Conservation (phyloP, 1,140 invertebrate species). For the Drosophila insularis region DNA sequence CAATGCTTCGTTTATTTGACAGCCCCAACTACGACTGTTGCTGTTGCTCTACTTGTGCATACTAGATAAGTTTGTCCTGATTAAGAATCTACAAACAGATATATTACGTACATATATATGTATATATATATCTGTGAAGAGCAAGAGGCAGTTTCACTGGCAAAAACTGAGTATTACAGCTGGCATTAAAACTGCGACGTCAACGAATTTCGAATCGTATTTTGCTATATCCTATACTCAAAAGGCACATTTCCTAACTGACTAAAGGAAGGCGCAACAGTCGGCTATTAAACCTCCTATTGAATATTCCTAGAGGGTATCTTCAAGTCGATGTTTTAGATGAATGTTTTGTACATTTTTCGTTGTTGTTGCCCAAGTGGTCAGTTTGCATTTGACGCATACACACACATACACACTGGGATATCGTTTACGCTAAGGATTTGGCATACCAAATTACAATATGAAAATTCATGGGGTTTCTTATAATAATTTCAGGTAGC, state of each 20-base stretch:
- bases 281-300: too few species aligned
- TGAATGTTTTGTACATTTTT: neutral
- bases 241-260: neutral
- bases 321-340: neutral
- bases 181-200: conserved; percentile 11
- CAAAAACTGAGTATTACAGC: neutral
- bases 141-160: neutral
- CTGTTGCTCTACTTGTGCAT: conserved; percentile 56
- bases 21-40: conserved; percentile 42
- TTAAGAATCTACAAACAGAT: conserved; percentile 70
- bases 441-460: conserved; percentile 26
- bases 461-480: conserved; percentile 62
- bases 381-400: conserved; percentile 26
- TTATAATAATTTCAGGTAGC: conserved; percentile 6
- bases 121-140: neutral
- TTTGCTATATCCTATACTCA: neutral
- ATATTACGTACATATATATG: conserved; percentile 13
- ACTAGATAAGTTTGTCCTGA: conserved; percentile 70
- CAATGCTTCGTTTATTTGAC: conserved; percentile 62
- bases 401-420: neutral
- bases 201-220: conserved; percentile 8
- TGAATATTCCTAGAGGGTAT: neutral
- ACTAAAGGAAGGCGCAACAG: too few species aligned
- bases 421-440: conserved; percentile 22
- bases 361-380: conserved; percentile 16